Conservation (phyloP, 2,888 invertebrate species). For the Coleophora flavipennella region DNA sequence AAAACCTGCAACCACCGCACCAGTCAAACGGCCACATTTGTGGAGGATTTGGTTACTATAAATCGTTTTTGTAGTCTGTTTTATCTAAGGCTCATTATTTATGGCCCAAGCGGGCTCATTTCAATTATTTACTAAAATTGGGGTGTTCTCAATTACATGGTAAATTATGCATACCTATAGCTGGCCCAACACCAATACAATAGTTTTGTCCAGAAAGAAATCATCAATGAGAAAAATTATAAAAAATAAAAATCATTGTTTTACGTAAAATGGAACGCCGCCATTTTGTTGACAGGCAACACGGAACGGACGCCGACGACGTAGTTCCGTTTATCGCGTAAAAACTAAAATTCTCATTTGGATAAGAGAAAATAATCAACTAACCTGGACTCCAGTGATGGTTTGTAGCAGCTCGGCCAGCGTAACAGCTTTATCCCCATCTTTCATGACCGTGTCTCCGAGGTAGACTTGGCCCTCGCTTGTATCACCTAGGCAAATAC, state of each 20-base stretch:
- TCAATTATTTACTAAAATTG: too few species aligned
- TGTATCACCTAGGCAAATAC: slow-evolving; percentile 64
- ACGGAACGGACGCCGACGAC: slow-evolving; percentile 23
- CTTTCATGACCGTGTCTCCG: slow-evolving; percentile 60
- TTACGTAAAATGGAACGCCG: slow-evolving; percentile 14
- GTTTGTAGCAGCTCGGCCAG: slow-evolving; percentile 53
- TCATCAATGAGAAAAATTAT: too few species aligned
- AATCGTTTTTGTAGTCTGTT: too few species aligned
- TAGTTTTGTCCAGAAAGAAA: too few species aligned
- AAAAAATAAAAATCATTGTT: background rate
- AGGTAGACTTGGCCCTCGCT: slow-evolving; percentile 58
- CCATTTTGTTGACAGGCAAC: slow-evolving; percentile 54
- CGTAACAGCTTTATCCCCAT: slow-evolving; percentile 52
- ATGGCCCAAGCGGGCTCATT: too few species aligned
- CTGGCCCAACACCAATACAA: too few species aligned
- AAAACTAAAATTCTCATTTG: slow-evolving; percentile 29
- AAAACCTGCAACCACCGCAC: slow-evolving; percentile 57
- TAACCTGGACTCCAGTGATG: slow-evolving; percentile 58
- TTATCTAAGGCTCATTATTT: too few species aligned
- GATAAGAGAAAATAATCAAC: slow-evolving; percentile 18
- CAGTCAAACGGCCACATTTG: slow-evolving; percentile 43
- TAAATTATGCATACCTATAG: too few species aligned
- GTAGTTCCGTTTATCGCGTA: slow-evolving; percentile 62
- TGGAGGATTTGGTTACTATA: background rate
- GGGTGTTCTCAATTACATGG: too few species aligned